phyloP scores from a whole-genome alignment of 1,140 invertebrate species.

The Limonius californicus region DNA sequence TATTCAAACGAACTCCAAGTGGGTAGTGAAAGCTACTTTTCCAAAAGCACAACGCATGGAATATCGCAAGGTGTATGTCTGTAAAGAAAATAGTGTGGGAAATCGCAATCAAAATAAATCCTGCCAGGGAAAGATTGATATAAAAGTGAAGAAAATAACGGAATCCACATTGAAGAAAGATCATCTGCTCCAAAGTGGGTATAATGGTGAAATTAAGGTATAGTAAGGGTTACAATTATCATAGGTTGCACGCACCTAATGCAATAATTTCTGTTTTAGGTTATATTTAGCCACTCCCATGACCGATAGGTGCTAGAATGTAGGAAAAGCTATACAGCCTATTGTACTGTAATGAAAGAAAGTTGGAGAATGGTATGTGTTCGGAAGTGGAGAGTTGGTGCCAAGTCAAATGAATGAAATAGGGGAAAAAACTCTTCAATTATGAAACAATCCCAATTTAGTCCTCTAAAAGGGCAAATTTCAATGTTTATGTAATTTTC shows the following conservation, averaged over 20 bases:
- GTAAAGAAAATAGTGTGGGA: constrained; percentile 3
- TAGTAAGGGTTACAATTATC: no score
- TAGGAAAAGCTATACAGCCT: no score
- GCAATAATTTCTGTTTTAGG: not conserved
- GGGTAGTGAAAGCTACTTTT: constrained; percentile 10
- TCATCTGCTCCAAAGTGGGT: not conserved
- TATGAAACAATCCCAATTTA: no score
- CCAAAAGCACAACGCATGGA: constrained; percentile 10
- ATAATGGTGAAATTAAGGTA: constrained; percentile 14
- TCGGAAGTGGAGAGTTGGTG: no score
- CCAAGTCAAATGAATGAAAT: no score
- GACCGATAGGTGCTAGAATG: no score
- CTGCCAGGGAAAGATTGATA: not conserved
- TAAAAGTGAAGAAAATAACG: not conserved
- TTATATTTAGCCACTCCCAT: not conserved
- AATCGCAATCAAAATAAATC: constrained; percentile 1
- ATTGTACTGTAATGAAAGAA: no score
- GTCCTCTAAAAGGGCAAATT: no score
- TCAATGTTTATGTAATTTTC: no score
- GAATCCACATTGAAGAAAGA: constrained; percentile 3
- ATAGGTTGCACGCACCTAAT: not conserved
- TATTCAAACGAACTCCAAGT: constrained; percentile 13
- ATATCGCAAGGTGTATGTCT: constrained; percentile 12
- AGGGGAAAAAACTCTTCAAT: no score
- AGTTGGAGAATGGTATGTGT: no score